phyloP scores from a whole-genome alignment of 2,113 vertebrate species.

The Osmerus mordax region DNA sequence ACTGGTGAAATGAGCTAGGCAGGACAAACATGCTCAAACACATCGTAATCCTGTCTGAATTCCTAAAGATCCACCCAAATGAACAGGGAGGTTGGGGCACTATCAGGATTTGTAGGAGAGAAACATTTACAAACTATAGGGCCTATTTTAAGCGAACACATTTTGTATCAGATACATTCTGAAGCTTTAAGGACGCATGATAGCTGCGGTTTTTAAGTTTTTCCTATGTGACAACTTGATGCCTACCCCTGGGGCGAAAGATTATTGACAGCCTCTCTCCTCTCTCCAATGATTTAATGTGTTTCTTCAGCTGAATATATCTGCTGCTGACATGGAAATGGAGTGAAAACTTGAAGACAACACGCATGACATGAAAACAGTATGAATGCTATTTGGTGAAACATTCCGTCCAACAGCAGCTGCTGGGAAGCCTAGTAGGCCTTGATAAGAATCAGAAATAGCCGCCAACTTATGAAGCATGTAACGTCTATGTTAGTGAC shows the following conservation, averaged over 20 bases:
- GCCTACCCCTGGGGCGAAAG: too few species aligned
- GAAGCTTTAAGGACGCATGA: too few species aligned
- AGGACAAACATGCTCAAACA: conserved; percentile 3
- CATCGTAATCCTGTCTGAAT: conserved; percentile 9
- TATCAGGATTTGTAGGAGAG: not conserved
- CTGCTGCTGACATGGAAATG: conserved; percentile 34
- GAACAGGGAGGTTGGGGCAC: not conserved
- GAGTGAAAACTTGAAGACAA: conserved; percentile 40
- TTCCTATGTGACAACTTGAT: too few species aligned
- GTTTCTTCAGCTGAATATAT: conserved; percentile 10
- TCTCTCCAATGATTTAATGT: not conserved
- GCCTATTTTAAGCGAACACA: not conserved
- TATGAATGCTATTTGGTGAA: conserved; percentile 25
- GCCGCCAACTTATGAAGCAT: conserved; percentile 27
- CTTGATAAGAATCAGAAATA: conserved; percentile 52
- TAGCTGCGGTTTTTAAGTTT: too few species aligned
- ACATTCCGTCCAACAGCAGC: conserved; percentile 15
- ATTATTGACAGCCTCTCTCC: too few species aligned
- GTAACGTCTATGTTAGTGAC: conserved; percentile 11
- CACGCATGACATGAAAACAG: conserved; percentile 21
- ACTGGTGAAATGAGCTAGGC: too few species aligned
- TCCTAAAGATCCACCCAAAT: conserved; percentile 12
- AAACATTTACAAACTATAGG: not conserved
- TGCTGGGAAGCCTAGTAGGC: conserved; percentile 18
- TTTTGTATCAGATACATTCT: too few species aligned